Percentiles rank a stretch among this genome's conserved stretches.
Conservation (phyloP, 2,797 vertebrate genomes). For the Tragopan temminckii region DNA sequence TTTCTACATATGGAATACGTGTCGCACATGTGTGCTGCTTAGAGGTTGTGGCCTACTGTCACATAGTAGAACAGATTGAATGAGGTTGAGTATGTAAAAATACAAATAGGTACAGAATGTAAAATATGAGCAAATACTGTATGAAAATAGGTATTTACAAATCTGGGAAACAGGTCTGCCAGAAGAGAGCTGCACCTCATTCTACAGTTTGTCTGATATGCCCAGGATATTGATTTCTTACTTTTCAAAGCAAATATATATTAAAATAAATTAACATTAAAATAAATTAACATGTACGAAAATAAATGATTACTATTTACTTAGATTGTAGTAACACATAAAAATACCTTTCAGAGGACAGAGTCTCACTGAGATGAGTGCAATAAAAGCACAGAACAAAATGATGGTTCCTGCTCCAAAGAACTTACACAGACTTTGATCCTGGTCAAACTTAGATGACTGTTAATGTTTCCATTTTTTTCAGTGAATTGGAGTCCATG, state of each 20-base stretch:
- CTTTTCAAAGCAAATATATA: background rate
- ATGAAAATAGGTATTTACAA: background rate
- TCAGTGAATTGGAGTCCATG: background rate
- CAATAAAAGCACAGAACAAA: background rate
- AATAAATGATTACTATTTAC: background rate
- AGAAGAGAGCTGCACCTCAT: background rate
- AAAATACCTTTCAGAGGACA: background rate
- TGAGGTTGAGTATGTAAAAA: background rate
- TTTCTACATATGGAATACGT: background rate
- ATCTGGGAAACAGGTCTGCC: background rate
- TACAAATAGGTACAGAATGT: background rate
- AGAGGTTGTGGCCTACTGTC: background rate
- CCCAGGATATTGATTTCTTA: background rate
- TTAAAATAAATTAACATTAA: background rate
- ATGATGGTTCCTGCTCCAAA: background rate
- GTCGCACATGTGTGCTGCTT: background rate
- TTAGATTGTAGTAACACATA: background rate
- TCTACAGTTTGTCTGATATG: background rate
- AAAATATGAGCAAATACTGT: background rate
- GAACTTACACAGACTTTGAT: background rate
- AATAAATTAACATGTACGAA: background rate
- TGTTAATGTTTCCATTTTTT: background rate
- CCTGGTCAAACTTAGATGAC: background rate
- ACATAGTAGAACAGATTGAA: background rate
- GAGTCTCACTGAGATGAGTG: background rate